phyloP scores from a whole-genome alignment of 2,888 invertebrate species.

The Aleiodes leptofemur region DNA sequence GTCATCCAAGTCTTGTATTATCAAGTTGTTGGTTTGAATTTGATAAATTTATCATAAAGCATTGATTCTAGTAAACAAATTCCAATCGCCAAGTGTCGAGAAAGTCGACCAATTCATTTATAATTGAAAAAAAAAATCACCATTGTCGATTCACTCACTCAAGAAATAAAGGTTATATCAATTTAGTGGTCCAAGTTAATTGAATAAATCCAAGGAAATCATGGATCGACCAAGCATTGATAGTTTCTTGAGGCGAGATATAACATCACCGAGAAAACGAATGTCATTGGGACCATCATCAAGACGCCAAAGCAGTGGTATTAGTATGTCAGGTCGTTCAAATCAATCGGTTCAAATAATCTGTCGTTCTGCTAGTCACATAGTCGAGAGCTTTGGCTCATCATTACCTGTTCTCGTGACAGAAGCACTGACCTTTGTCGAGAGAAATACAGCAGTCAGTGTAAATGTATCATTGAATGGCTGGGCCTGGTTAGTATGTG shows the following conservation, averaged over 20 bases:
- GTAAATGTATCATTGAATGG: conserved; percentile 82
- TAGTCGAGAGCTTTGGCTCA: conserved; percentile 87
- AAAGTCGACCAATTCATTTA: neutral
- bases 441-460: conserved; percentile 79
- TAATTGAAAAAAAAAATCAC: neutral
- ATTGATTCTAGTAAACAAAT: no score
- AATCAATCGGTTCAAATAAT: conserved; percentile 85
- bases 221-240: conserved; percentile 60
- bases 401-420: conserved; percentile 92
- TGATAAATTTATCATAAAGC: no score
- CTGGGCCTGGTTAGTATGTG: conserved; percentile 92
- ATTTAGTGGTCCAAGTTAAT: neutral
- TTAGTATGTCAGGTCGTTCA: conserved; percentile 79
- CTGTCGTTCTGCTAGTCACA: conserved; percentile 84
- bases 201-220: conserved; percentile 16
- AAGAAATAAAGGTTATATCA: conserved; percentile 6
- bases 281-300: conserved; percentile 70
- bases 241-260: conserved; percentile 60
- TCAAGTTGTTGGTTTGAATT: no score
- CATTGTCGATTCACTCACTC: neutral
- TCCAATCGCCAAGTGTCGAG: neutral
- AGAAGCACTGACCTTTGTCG: conserved; percentile 90
- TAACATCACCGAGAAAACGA: conserved; percentile 69
- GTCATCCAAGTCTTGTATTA: no score
- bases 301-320: conserved; percentile 65